These are phyloP conservation scores for Cyclopterus lumpus DNA, from an alignment of 2,797 vertebrate species.

Conservation along the genomic window DNA sequence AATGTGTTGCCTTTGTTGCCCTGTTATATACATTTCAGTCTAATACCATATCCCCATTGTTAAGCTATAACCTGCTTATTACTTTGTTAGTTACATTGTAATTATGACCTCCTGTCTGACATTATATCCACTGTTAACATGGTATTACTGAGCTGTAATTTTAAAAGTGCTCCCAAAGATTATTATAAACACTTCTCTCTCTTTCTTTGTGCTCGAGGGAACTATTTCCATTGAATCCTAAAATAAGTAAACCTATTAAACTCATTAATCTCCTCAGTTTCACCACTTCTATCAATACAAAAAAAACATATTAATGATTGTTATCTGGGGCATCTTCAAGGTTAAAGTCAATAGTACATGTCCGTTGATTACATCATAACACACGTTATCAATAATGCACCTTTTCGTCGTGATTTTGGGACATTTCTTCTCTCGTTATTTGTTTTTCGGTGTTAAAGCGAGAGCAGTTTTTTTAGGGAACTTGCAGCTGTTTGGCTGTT, in stretches of 20 bases:
- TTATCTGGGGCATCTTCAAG: slow-evolving; percentile 5
- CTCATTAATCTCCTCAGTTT: not conserved
- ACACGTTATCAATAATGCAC: slow-evolving; percentile 37
- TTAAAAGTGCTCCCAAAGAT: not conserved
- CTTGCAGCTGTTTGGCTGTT: slow-evolving; percentile 59
- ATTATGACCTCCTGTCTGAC: too few species aligned
- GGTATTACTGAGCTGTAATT: not conserved
- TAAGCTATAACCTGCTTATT: not conserved
- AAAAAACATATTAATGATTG: not conserved
- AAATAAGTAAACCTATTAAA: slow-evolving; percentile 11
- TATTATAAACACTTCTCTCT: not conserved
- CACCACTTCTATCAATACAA: slow-evolving; percentile 1
- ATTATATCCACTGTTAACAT: not conserved
- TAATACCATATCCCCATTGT: not conserved
- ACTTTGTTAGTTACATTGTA: not conserved
- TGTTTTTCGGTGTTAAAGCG: not conserved
- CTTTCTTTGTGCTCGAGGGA: not conserved
- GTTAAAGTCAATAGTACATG: slow-evolving; percentile 33
- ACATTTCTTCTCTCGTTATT: not conserved
- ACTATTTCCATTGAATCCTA: not conserved
- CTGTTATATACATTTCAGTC: too few species aligned
- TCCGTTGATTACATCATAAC: slow-evolving; percentile 16
- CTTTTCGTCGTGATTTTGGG: not conserved
- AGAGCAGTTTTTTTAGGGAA: slow-evolving; percentile 31
- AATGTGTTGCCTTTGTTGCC: too few species aligned